phyloP scores from a whole-genome alignment of 2,888 invertebrate genomes.

The Aelia acuminata region DNA sequence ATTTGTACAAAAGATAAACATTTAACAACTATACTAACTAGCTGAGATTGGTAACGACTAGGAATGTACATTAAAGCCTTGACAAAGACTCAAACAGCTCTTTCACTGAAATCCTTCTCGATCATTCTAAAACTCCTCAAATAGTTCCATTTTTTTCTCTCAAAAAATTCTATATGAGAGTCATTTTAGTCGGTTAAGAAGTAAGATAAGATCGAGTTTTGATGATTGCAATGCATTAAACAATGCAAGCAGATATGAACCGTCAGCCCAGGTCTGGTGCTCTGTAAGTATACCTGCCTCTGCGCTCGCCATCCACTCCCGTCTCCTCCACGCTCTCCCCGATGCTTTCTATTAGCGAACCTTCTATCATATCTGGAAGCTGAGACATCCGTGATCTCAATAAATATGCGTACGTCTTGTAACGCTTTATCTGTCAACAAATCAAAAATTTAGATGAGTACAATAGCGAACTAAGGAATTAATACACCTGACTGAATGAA shows the following conservation, averaged over 20 bases:
- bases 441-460: background rate
- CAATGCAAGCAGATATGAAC: slow-evolving; percentile 87
- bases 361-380: slow-evolving; percentile 73
- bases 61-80: slow-evolving; percentile 55
- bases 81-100: background rate
- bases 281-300: slow-evolving; percentile 73
- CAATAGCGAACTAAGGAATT: background rate
- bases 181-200: background rate
- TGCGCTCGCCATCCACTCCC: slow-evolving; percentile 15
- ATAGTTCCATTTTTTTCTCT: background rate
- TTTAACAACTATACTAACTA: slow-evolving; percentile 53
- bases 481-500: no score
- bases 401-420: slow-evolving; percentile 85
- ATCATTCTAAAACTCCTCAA: background rate
- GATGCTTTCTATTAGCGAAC: slow-evolving; percentile 73
- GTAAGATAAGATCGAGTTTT: slow-evolving; percentile 18
- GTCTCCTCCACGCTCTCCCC: slow-evolving; percentile 70
- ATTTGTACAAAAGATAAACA: slow-evolving; percentile 56
- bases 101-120: background rate
- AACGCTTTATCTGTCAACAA: slow-evolving; percentile 79
- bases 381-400: slow-evolving; percentile 78
- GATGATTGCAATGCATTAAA: slow-evolving; percentile 69
- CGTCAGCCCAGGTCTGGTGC: slow-evolving; percentile 80
- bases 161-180: slow-evolving; percentile 3
- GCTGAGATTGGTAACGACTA: slow-evolving; percentile 58